Evolutionary conservation across 2,797 vertebrate genomes (phyloP).

Genomic region (Muraenolepis orangiensis): DNA sequence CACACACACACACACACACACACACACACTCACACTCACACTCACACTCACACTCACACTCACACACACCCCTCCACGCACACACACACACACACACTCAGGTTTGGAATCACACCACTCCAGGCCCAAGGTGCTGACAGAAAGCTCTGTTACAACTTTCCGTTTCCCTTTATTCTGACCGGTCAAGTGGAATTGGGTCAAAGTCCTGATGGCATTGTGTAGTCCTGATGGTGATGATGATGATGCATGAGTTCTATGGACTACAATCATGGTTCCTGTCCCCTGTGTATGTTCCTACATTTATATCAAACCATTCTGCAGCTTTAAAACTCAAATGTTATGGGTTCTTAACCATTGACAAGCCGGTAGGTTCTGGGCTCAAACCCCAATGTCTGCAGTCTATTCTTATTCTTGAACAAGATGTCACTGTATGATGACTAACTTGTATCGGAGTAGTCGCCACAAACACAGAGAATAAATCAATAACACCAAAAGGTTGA

Average conservation of each 20-base stretch:
- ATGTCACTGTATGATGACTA: background rate
- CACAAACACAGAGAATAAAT: background rate
- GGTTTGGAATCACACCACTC: background rate
- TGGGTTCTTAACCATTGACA: background rate
- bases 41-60: no score
- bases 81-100: background rate
- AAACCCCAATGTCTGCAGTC: background rate
- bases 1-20: background rate
- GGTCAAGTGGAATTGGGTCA: background rate
- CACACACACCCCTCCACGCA: no score
- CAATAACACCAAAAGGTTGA: no score
- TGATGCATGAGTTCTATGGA: background rate
- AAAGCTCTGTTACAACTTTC: background rate
- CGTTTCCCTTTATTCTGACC: background rate
- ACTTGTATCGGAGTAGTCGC: no score
- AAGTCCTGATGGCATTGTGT: background rate
- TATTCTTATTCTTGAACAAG: no score
- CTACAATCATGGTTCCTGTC: background rate
- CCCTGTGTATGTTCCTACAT: no score
- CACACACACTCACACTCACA: background rate
- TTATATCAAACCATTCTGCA: no score
- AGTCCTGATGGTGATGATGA: background rate
- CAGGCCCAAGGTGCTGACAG: background rate
- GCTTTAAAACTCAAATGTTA: background rate
- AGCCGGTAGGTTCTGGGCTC: background rate